These are phyloP conservation scores for Sparus aurata DNA, from an alignment of 2,797 vertebrate genomes.

Conservation along the genomic window DNA sequence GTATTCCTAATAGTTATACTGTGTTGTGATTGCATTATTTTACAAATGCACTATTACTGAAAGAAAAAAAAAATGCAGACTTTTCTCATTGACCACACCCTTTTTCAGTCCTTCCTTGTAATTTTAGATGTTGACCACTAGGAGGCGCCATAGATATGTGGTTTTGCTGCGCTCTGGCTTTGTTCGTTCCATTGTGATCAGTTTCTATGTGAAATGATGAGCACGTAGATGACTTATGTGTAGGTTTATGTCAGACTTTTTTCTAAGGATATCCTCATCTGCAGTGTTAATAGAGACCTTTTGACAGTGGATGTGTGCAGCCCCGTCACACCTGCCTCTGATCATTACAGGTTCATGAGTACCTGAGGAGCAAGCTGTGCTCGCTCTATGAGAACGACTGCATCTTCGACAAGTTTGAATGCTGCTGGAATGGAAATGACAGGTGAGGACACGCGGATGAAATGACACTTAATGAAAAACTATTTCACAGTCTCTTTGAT, in stretches of 20 bases:
- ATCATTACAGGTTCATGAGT: slow-evolving; percentile 93
- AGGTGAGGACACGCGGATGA: slow-evolving; percentile 80
- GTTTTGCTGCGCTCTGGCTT: not conserved
- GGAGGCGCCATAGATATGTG: slow-evolving; percentile 5
- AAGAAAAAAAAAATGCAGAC: not conserved
- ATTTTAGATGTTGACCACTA: slow-evolving; percentile 50
- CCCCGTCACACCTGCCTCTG: not conserved
- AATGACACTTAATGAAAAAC: not conserved
- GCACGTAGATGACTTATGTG: not conserved
- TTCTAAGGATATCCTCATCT: not conserved
- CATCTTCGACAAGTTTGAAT: slow-evolving; percentile 99
- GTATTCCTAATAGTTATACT: not conserved
- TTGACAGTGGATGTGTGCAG: not conserved
- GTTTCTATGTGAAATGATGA: not conserved
- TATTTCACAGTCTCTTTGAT: not conserved
- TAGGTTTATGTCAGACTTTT: not conserved
- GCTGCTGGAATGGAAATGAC: slow-evolving; percentile 99
- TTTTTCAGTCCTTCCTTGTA: slow-evolving; percentile 4
- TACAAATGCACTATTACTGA: not conserved
- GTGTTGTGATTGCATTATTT: not conserved
- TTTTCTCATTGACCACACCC: slow-evolving; percentile 25
- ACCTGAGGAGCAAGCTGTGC: slow-evolving; percentile 99
- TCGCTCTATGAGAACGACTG: slow-evolving; percentile 99
- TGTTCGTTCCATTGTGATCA: not conserved
- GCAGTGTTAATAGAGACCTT: not conserved